Conservation (phyloP, 2,888 invertebrate genomes). For the Dasysyrphus tricinctus region DNA sequence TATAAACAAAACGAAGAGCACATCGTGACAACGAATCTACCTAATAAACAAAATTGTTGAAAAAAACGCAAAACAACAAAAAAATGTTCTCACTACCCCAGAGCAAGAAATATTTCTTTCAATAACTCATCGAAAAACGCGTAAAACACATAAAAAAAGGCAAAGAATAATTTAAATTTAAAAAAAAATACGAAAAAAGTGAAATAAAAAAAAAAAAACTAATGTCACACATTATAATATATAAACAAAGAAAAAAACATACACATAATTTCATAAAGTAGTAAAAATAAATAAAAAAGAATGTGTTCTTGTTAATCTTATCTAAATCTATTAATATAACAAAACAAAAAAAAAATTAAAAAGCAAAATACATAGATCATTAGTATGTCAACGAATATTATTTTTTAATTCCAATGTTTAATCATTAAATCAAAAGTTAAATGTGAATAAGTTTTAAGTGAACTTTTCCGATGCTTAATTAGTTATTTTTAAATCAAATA, state of each 20-base stretch:
- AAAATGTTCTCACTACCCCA: constrained; percentile 53
- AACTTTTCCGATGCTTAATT: constrained; percentile 66
- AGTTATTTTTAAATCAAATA: constrained; percentile 70
- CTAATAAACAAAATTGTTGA: constrained; percentile 55
- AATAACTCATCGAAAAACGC: constrained; percentile 72
- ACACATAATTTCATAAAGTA: constrained; percentile 23
- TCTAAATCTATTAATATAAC: constrained; percentile 65
- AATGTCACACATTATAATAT: constrained; percentile 60
- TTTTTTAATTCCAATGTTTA: constrained; percentile 70
- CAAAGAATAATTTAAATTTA: constrained; percentile 8
- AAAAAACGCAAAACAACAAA: constrained; percentile 43
- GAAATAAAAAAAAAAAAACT: constrained; percentile 45
- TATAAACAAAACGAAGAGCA: constrained; percentile 66
- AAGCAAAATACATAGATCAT: constrained; percentile 57
- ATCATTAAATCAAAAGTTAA: constrained; percentile 68
- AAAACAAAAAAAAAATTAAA: constrained; percentile 44
- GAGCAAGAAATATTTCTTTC: constrained; percentile 67
- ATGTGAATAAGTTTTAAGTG: constrained; percentile 71
- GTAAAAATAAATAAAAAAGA: constrained; percentile 62
- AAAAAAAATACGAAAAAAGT: constrained; percentile 38
- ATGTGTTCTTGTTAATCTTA: constrained; percentile 72
- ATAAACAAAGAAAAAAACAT: constrained; percentile 45
- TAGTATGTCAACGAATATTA: constrained; percentile 73
- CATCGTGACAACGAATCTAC: constrained; percentile 75
- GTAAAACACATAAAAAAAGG: constrained; percentile 56